phyloP scores from a whole-genome alignment of 2,113 vertebrate species.

The Gopherus evgoodei region DNA sequence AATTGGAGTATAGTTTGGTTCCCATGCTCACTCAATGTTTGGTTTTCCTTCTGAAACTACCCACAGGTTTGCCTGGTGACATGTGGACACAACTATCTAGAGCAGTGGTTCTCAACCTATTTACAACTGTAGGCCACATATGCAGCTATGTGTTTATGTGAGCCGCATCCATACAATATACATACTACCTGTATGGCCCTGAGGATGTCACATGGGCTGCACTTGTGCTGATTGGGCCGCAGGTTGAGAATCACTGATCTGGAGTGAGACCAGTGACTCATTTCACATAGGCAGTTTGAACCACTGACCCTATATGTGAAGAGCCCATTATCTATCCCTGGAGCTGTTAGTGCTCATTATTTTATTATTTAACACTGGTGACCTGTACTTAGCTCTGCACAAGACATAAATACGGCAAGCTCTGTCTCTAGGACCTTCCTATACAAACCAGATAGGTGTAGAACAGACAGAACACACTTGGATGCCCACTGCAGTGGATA shows the following conservation, averaged over 20 bases:
- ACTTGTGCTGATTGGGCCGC: too few species aligned
- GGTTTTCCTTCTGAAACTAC: slow-evolving; percentile 27
- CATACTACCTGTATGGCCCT: neutral
- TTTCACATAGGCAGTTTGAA: neutral
- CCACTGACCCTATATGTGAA: neutral
- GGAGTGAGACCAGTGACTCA: neutral
- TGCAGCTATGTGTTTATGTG: neutral
- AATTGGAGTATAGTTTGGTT: accelerated
- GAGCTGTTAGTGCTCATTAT: neutral
- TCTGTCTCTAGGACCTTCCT: neutral
- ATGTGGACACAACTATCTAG: neutral
- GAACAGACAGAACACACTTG: neutral
- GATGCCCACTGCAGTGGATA: accelerated
- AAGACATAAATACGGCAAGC: neutral
- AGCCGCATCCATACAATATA: neutral
- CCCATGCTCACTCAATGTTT: neutral
- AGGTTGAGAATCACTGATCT: neutral
- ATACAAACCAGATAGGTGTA: neutral
- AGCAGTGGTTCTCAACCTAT: too few species aligned
- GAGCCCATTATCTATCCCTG: neutral
- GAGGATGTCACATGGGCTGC: too few species aligned
- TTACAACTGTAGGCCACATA: too few species aligned
- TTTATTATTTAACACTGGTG: neutral
- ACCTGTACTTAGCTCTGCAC: neutral
- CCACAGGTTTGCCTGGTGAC: neutral